Base-by-base conservation (phyloP, 2,888 invertebrate species). In the Rhorus exstirpatorius region DNA sequence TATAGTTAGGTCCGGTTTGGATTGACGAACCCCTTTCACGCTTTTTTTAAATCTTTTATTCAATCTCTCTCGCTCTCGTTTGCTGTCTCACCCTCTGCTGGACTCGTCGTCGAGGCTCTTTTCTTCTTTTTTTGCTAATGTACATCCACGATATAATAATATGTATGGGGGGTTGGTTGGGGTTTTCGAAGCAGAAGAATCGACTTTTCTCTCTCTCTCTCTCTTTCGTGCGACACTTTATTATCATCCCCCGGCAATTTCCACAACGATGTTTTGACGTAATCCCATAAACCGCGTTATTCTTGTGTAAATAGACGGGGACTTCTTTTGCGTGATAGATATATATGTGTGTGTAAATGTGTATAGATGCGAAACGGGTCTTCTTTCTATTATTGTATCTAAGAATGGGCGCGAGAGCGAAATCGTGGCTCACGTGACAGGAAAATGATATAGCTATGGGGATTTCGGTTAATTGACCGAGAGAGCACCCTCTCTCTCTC, bases 251-350 rank as follows among this genome's bases (percentile, higher is more conserved):
- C 84, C 83, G 65, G 58, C 60, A 80, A 80, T 76, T 87, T 86
- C 83, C 88, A 87, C 87, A 88, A 87, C 86, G 88, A 89, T 91
- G 91, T 91, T 92, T 91, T 91, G 91, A 91, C 91, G 88, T 91
- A 90, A 92, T 91, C 91, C 91, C 87, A 88, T 92, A 91, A 91
- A 87, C 89, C 91, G 88, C 88, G 88, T 90, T 89, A 91, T 91
- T 89, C 90, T 88, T 90, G 90, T 89, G 89, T 89, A 92, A 91
- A 91, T 89, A 90, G 81, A 85, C 86, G 85, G 72, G 67, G 41
- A 67, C 38, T 65, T 46, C 7, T 65, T 12, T 14, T 8, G 19
- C 1, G 35, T 41, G 53, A n/a, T n/a, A n/a, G n/a, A n/a, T n/a
- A 63, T 63, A 63, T 44, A 41, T 53, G 41, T 19, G 26, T 7